Percentiles rank a stretch among this genome's conserved stretches.
These are phyloP conservation scores for Ictalurus furcatus DNA, from an alignment of 2,113 vertebrate genomes.

Conservation along the genomic window DNA sequence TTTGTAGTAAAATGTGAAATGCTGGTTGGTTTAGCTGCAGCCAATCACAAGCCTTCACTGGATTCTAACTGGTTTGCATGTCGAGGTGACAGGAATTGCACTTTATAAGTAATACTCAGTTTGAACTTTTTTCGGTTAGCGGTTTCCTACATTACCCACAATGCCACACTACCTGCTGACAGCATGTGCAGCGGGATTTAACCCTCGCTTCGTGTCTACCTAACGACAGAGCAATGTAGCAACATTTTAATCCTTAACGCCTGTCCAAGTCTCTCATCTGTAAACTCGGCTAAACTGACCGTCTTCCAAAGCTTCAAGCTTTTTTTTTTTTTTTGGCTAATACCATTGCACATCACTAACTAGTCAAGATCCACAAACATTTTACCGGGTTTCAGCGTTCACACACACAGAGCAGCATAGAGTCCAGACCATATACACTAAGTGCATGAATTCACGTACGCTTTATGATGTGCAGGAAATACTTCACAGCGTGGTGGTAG, in stretches of 20 bases:
- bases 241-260: neutral
- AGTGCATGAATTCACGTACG: conserved; percentile 74
- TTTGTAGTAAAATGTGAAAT: too few species aligned
- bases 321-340: neutral
- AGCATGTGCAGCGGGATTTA: neutral
- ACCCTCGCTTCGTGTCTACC: too few species aligned
- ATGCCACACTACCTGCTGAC: neutral
- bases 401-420: too few species aligned
- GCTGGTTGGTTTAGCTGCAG: neutral
- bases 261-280: neutral
- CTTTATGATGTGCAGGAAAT: conserved; percentile 92
- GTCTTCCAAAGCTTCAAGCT: too few species aligned
- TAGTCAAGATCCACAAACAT: neutral
- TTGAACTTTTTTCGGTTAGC: neutral
- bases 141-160: neutral
- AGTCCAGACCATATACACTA: neutral
- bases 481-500: conserved; percentile 92
- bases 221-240: neutral
- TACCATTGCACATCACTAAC: neutral
- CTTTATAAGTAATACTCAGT: neutral
- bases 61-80: neutral
- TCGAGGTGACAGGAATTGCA: neutral
- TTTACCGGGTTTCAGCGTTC: too few species aligned
- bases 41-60: neutral
- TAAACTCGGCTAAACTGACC: neutral